phyloP scores from a whole-genome alignment of 1,140 invertebrate genomes.

The Microplitis demolitor region DNA sequence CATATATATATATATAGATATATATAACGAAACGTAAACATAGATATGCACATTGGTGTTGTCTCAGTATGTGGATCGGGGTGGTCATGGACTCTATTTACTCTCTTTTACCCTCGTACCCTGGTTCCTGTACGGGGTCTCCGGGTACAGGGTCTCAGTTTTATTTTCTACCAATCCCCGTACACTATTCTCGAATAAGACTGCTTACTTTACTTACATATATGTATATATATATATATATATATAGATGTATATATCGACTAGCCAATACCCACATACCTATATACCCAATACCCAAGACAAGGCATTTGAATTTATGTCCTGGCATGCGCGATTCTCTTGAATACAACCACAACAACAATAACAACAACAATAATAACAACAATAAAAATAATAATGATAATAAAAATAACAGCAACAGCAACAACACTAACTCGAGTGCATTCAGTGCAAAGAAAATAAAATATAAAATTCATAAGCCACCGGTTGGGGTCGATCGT shows the following conservation, averaged over 20 bases:
- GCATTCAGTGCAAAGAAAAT: slow-evolving; percentile 7
- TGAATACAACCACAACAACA: slow-evolving; percentile 8
- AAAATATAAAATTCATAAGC: slow-evolving; percentile 40
- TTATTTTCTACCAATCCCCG: too few relatives aligned
- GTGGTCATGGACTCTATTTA: neutral
- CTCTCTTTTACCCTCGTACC: slow-evolving; percentile 9
- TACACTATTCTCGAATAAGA: neutral
- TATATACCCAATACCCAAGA: slow-evolving; percentile 29
- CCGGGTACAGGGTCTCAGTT: too few relatives aligned
- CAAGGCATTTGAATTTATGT: slow-evolving; percentile 34
- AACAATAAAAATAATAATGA: too few relatives aligned
- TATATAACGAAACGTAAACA: slow-evolving; percentile 1
- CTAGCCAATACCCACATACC: slow-evolving; percentile 22
- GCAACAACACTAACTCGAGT: neutral
- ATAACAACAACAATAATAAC: too few relatives aligned
- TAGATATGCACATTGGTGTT: slow-evolving; percentile 45
- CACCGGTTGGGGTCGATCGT: slow-evolving; percentile 17
- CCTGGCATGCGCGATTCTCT: slow-evolving; percentile 23
- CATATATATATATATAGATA: slow-evolving; percentile 18
- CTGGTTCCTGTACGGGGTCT: neutral
- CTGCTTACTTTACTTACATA: slow-evolving; percentile 16
- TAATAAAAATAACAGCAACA: neutral
- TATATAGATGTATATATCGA: neutral
- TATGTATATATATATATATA: neutral
- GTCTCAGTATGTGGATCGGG: slow-evolving; percentile 24